Base-by-base conservation (phyloP, 2,797 vertebrate species). In the Bufotes viridis region DNA sequence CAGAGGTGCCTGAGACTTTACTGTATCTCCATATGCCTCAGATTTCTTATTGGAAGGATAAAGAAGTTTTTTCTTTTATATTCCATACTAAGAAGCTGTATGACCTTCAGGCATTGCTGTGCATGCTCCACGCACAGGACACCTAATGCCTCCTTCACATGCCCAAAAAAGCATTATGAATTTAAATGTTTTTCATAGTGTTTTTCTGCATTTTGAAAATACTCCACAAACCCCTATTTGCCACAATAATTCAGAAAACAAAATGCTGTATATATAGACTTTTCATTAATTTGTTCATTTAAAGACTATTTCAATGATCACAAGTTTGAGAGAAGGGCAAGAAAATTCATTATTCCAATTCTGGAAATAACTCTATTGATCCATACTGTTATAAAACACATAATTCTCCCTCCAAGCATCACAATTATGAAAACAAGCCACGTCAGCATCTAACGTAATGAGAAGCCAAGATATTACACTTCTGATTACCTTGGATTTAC, bases 401-500 rank as follows among this genome's bases (percentile, higher is more conserved):
- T 14, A n/a, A 67, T 51, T 26, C 80, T 81, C 29, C 34, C 13
- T 34, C n/a, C 24, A 67, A 81, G 24, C 7, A n/a, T 63, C 13
- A 18, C 26, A 42, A 20, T 80, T 42, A 74, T 14, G 10, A 69
- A 78, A 83, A 2, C 53, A 58, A 78, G 51, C 51, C 75, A 55
- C 75, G 26, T 55, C 75, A 78, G 15, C 69, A 67, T 29, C 11
- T 55, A 55, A 75, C 14, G 26, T 76, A 82, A 82, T 53, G 57
- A 81, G 15, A 57, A 78, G 51, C 26, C 7, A 15, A 70, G 20
- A 26, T 34, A 85, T 34, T 57, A 22, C 49, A 18, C 11, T 57
- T 26, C 29, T 7, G 53, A 83, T 67, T 84, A 20, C 42, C 76
- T 78, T 81, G 78, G 51, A 78, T 89, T 74, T 82, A 57, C 53